Evolutionary conservation across 2,888 invertebrate genomes (phyloP), one percentile per base, ranked within the genome.

Genomic region (Dasypolia templi): DNA sequence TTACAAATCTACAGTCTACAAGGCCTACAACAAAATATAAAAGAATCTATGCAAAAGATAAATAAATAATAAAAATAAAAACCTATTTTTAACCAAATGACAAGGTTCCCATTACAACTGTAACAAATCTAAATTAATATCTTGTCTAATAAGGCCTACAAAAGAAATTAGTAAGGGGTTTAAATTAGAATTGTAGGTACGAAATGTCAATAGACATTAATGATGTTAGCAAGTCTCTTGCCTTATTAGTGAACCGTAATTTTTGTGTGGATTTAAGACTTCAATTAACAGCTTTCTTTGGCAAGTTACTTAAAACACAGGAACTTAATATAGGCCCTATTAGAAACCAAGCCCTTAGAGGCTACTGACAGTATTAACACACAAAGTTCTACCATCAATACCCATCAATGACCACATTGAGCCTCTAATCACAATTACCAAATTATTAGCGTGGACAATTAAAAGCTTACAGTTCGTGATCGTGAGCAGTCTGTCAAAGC

Each of bases 391-490:
- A 4, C 12, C 59, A 49, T 32, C 22, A 64, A 39, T 53, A 4
- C 9, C 12, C n/a, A 66, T 35, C 11, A 75, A 56, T 29, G 17
- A 26, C 4, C 56, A 74, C 44, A 58, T 59, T 17, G 32, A n/a
- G 9, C 68, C n/a, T 12, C 29, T 75, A 61, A 79, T 65, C 53
- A 71, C 66, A 72, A 55, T 32, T 26, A 19, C 7, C 44, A n/a
- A 61, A 22, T 77, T 83, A 83, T 81, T 79, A 75, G 51, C 14
- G 19, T 26, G 63, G 46, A 64, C 75, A 82, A 85, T 87, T 87
- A 85, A 85, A 82, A 65, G 77, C 66, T 80, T 59, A 72, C 81
- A 79, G 65, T 72, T 81, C 83, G 83, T 86, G 85, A 82, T 72
- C 75, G 75, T 71, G 66, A 59, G 17, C 14, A 22, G 22, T 11